These are phyloP conservation scores for Spongilla lacustris DNA, from an alignment of 37 sponge, comb jelly and placozoan species.

Conservation along the genomic window DNA sequence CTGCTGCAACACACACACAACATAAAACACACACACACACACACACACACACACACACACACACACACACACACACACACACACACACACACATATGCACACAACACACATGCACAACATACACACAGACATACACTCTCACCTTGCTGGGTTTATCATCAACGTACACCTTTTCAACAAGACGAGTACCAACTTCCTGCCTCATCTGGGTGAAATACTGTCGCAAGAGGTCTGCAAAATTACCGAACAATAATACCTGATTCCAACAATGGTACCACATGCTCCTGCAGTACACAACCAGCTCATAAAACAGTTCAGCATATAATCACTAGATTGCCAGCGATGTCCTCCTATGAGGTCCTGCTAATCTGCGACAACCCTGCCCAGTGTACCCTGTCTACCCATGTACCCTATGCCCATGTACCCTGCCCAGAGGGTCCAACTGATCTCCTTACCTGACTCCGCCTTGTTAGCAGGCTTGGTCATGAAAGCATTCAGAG, in stretches of 20 bases:
- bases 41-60: neutral
- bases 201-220: conserved; percentile 93
- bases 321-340: too few relatives aligned
- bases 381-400: too few relatives aligned
- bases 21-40: neutral
- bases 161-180: conserved; percentile 93
- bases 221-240: conserved; percentile 81
- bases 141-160: conserved; percentile 91
- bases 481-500: conserved; percentile 91
- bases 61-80: conserved; percentile 39
- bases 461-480: conserved; percentile 82
- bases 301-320: too few relatives aligned
- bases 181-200: conserved; percentile 91
- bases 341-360: too few relatives aligned
- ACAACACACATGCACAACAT: neutral
- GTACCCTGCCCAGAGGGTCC: too few relatives aligned
- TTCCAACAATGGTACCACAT: neutral
- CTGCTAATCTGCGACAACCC: too few relatives aligned
- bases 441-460: conserved; percentile 62
- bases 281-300: neutral
- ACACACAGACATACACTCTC: neutral
- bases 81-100: too few relatives aligned
- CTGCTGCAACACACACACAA: too few relatives aligned
- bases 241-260: too few relatives aligned
- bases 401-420: too few relatives aligned